phyloP scores from a whole-genome alignment of 2,888 invertebrate species.

The Chloroclysta siterata region DNA sequence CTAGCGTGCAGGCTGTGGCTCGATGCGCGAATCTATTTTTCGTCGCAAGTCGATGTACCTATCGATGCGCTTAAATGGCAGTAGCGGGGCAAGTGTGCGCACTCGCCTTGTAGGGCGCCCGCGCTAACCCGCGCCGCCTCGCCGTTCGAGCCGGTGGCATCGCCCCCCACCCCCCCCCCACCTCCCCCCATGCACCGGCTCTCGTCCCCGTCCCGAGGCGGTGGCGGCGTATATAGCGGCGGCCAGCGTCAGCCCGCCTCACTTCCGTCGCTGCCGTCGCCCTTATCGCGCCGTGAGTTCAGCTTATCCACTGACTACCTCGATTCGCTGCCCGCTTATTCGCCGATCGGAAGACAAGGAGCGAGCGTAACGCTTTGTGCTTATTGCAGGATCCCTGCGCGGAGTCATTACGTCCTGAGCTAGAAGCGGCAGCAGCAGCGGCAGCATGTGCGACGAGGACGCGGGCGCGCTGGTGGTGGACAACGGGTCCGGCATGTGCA shows the following conservation, averaged over 20 bases:
- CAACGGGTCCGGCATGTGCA: conserved; percentile 98
- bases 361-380: conserved; percentile 38
- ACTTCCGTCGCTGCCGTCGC: conserved; percentile 42
- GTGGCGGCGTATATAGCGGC: conserved; percentile 37
- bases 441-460: conserved; percentile 96
- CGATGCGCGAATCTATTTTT: conserved; percentile 49
- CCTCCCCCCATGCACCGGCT: too few species aligned
- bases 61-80: conserved; percentile 63
- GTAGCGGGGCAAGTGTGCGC: conserved; percentile 38
- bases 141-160: too few species aligned
- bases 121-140: too few species aligned
- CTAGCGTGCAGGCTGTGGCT: conserved; percentile 22
- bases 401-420: conserved; percentile 23
- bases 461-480: conserved; percentile 97
- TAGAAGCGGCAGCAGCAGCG: conserved; percentile 27
- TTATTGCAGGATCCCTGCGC: conserved; percentile 37
- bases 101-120: conserved; percentile 37
- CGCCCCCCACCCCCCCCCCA: too few species aligned
- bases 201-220: conserved; percentile 1
- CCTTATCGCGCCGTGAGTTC: conserved; percentile 45
- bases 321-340: conserved; percentile 1
- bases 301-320: not conserved
- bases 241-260: conserved; percentile 41
- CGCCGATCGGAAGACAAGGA: not conserved
- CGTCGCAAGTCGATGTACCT: conserved; percentile 51